phyloP scores from a whole-genome alignment of 2,797 vertebrate species.

The Meda fulgida region DNA sequence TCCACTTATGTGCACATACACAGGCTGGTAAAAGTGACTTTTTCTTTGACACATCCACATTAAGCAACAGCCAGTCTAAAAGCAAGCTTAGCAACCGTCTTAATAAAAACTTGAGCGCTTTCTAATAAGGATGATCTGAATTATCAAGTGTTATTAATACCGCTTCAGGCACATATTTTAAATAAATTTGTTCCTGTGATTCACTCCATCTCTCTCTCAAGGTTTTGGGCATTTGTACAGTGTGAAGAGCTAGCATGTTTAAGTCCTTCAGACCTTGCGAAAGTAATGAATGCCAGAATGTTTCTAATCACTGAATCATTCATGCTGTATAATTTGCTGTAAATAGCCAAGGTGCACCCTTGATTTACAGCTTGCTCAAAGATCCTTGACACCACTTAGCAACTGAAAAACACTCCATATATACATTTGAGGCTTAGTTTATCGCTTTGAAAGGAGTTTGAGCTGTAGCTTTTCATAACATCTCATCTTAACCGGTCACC shows the following conservation, averaged over 20 bases:
- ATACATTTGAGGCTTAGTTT: conserved; percentile 41
- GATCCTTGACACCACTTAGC: conserved; percentile 58
- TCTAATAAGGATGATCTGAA: conserved; percentile 38
- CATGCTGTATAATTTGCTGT: conserved; percentile 52
- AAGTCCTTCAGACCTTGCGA: conserved; percentile 45
- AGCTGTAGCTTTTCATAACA: conserved; percentile 40
- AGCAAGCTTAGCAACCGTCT: background rate
- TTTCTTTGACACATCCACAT: conserved; percentile 39
- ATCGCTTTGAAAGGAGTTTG: conserved; percentile 22
- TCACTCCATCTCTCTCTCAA: conserved; percentile 38
- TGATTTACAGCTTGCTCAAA: conserved; percentile 55
- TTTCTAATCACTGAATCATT: conserved; percentile 55
- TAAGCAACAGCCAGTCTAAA: conserved; percentile 7
- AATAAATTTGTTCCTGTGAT: conserved; percentile 42
- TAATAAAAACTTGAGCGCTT: conserved; percentile 17
- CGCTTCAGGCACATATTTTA: conserved; percentile 30
- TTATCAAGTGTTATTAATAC: conserved; percentile 40
- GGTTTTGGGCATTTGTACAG: conserved; percentile 45
- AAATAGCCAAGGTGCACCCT: conserved; percentile 56
- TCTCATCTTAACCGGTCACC: conserved; percentile 36
- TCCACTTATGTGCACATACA: background rate
- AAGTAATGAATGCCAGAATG: conserved; percentile 46
- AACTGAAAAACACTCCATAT: conserved; percentile 53
- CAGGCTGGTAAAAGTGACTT: background rate
- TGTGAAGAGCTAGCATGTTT: conserved; percentile 43